Conservation (phyloP, 2,888 invertebrate genomes). For the Drosophila anceps region DNA sequence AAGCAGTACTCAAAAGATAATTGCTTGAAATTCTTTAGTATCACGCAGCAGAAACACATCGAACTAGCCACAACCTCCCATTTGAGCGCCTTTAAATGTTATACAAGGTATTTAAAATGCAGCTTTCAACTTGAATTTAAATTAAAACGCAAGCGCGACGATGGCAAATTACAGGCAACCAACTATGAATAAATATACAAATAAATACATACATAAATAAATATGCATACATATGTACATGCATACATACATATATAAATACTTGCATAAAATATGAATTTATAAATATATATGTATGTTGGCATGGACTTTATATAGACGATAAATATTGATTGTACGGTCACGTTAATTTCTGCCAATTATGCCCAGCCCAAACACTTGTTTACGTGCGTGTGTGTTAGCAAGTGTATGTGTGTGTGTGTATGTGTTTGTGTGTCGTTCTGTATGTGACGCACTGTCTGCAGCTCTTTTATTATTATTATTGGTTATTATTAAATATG, state of each 20-base stretch:
- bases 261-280: conserved; percentile 32
- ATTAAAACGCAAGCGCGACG: conserved; percentile 69
- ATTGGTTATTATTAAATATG: conserved; percentile 66
- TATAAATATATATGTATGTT: conserved; percentile 21
- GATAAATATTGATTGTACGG: conserved; percentile 77
- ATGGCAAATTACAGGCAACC: conserved; percentile 62
- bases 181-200: conserved; percentile 55
- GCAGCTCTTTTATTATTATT: conserved; percentile 50
- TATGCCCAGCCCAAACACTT: conserved; percentile 53
- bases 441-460: conserved; percentile 26
- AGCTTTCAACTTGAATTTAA: conserved; percentile 74
- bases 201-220: conserved; percentile 11
- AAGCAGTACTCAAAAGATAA: background rate
- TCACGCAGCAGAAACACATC: background rate
- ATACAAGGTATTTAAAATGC: conserved; percentile 39
- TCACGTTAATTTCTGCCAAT: conserved; percentile 77
- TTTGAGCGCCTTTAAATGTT: background rate
- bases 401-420: background rate
- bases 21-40: background rate
- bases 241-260: conserved; percentile 8
- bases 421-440: conserved; percentile 19
- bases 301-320: conserved; percentile 50
- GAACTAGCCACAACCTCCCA: background rate
- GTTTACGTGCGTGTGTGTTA: conserved; percentile 7
- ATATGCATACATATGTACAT: background rate